A percentile compares a stretch with the other conserved stretches of the same genome.
Evolutionary conservation across 2,113 vertebrate genomes (phyloP).

Genomic region (Macrotis lagotis): DNA sequence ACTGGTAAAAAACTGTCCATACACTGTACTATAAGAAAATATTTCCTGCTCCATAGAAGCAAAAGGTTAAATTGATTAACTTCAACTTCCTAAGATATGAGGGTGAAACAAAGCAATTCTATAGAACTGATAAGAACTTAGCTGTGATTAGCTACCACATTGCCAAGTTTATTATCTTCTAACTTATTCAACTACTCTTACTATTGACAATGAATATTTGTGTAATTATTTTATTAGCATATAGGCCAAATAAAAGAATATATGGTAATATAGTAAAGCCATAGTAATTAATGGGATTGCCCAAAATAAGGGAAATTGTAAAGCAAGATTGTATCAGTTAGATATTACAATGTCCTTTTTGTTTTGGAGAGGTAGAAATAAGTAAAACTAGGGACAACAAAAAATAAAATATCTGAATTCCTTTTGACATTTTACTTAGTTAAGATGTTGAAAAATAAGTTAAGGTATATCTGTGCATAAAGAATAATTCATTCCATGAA

Average conservation of each 20-base stretch:
- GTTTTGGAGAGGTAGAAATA: constrained; percentile 44
- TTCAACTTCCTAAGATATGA: neutral
- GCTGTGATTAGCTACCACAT: neutral
- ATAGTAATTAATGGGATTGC: neutral
- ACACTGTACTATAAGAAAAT: neutral
- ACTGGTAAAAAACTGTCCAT: neutral
- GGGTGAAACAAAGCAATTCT: neutral
- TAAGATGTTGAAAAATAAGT: constrained; percentile 41
- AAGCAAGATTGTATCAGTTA: constrained; percentile 22
- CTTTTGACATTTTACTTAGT: neutral
- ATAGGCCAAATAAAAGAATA: neutral
- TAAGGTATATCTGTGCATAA: constrained; percentile 6
- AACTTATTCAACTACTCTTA: neutral
- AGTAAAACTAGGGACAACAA: constrained; percentile 29
- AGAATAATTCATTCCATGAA: constrained; percentile 15
- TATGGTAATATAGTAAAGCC: constrained; percentile 11
- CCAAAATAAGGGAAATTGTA: constrained; percentile 24
- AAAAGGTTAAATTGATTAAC: neutral
- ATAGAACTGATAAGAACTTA: neutral
- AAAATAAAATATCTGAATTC: constrained; percentile 11
- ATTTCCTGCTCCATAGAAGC: neutral
- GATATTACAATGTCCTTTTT: constrained; percentile 8
- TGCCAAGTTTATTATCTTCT: neutral
- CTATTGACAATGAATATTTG: neutral
- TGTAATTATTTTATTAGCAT: neutral